Base-by-base conservation (phyloP, 2,113 vertebrate species). In the Pleuronectes platessa region DNA sequence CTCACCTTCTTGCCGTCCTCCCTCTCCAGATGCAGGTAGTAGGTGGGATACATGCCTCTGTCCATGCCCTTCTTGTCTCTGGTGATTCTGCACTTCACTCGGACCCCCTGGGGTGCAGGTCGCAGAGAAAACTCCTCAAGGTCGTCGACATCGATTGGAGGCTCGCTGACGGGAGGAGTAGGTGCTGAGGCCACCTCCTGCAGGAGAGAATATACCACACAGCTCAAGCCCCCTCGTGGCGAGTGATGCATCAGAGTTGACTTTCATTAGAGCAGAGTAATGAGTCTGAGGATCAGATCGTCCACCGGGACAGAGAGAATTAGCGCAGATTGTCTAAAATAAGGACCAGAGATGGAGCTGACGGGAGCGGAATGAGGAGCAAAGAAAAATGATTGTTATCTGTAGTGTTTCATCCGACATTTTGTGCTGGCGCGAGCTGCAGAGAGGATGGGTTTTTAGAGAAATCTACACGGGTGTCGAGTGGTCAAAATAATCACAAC, bases 61-160 rank as follows among this genome's bases (percentile, higher is more conserved):
- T 99, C 98, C 97, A 99, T 99, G 79, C 98, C 98, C 85, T 99
- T 99, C 93, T 99, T 99, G 90, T 99, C 98, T 85, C 98, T 92
- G 5, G 98, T 98, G 93, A 99, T 99, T 87, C 98, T 94, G 93
- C 98, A 99, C 90, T 99, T 99, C 81, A 99, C 94, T 58, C 98
- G 95, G 85, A 96, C 93, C 0, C 97, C 97, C 92, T 99, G 98
- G 0, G 96, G 96, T 15, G 98, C 97, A 0, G 98, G 98, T 76
- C 97, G 93, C 87, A 97, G 81, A 0, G 95, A 96, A 90, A 99
- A 99, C 90, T 98, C 98, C 85, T 99, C 98, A 35, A 99, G 96
- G 85, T 99, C 98, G 40, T 97, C 97, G 0, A 99, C 42, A 9
- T 97, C 96, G 2, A 99, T 88, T 26, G 95, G 85, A 0, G 96